Base-by-base conservation (phyloP, 2,888 invertebrate genomes). In the Synanthedon formicaeformis region DNA sequence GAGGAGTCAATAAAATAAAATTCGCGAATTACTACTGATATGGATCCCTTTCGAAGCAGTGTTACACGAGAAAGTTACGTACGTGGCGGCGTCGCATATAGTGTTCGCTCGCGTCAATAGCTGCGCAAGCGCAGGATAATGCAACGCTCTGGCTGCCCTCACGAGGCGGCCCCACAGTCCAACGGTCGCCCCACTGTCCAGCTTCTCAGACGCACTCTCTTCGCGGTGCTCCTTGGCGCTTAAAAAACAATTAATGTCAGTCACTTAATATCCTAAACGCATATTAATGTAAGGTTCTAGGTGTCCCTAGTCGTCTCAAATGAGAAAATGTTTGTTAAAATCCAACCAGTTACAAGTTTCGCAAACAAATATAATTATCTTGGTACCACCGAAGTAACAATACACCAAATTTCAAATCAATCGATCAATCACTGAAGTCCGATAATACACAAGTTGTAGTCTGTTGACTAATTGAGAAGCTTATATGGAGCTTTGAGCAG, bases 81-180 rank as follows among this genome's bases (percentile, higher is more conserved):
- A 94, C 94, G 89, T 91, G 67, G 94, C 95, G 56, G 89, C 88
- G 0, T 77, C 68, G 65, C 95, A 95, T 53, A 94, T 90, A 12
- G 89, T 73, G 0, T 88, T 84, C 0, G 94, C 91, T 51, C 93
- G 86, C 0, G 85, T 75, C 53, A 92, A 81, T 13, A 95, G 76
- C 57, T 92, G 91, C 1, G 91, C 85, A 3, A 95, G 70, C 1
- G 93, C 91, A 0, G 92, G 89, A 68, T 92, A 91, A 63, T 93
- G 91, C 51, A 95, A 76, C 14, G 91, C 88, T 8, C 93, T 83
- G 0, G 92, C 91, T 0, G 93, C 90, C 51, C 93, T 91, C 53
- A 95, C 88, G 41, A 88, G 57, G 0, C 79, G 64, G 0, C 85
- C 87, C 88, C 88, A 88, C 13, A 88, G 66, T 0, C 85, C 84